These are phyloP conservation scores for Fragum fragum DNA, from an alignment of 2,888 invertebrate species.

Conservation along the genomic window DNA sequence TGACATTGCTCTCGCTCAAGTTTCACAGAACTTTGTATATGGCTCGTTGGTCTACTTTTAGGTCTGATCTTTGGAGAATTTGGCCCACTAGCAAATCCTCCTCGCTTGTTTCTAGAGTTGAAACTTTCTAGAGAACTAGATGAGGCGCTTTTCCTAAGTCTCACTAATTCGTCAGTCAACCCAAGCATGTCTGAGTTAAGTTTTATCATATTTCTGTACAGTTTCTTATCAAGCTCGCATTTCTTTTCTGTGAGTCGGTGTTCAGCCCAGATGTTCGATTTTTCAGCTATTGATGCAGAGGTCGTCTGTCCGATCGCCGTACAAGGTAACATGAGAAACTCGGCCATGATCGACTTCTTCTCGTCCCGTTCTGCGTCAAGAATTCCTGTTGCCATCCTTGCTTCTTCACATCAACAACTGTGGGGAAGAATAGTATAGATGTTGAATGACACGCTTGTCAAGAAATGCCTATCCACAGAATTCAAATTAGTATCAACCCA, in stretches of 20 bases:
- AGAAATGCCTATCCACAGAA: too few relatives aligned
- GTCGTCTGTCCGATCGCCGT: constrained; percentile 51
- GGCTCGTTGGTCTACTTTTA: not conserved
- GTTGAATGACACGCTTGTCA: too few relatives aligned
- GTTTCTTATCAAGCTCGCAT: constrained; percentile 49
- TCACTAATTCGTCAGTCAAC: constrained; percentile 49
- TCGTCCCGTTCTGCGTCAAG: constrained; percentile 25
- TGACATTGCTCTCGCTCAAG: not conserved
- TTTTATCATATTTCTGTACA: constrained; percentile 55
- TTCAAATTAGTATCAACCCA: too few relatives aligned
- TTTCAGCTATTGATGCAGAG: constrained; percentile 54
- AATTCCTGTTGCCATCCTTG: not conserved
- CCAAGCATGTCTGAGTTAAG: constrained; percentile 56
- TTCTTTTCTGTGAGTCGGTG: constrained; percentile 51
- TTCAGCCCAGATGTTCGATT: constrained; percentile 56
- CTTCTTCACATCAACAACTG: too few relatives aligned
- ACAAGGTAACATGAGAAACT: constrained; percentile 49
- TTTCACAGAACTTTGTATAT: not conserved
- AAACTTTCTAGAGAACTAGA: constrained; percentile 46
- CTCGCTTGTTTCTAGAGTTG: not conserved
- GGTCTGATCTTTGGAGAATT: constrained; percentile 5
- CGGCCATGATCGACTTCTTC: constrained; percentile 35
- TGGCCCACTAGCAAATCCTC: not conserved
- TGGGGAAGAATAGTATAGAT: not conserved
- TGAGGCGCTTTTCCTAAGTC: constrained; percentile 58